Evolutionary conservation across 37 sponge, comb jelly and placozoan species (phyloP).

Genomic region (Ephydatia muelleri): DNA sequence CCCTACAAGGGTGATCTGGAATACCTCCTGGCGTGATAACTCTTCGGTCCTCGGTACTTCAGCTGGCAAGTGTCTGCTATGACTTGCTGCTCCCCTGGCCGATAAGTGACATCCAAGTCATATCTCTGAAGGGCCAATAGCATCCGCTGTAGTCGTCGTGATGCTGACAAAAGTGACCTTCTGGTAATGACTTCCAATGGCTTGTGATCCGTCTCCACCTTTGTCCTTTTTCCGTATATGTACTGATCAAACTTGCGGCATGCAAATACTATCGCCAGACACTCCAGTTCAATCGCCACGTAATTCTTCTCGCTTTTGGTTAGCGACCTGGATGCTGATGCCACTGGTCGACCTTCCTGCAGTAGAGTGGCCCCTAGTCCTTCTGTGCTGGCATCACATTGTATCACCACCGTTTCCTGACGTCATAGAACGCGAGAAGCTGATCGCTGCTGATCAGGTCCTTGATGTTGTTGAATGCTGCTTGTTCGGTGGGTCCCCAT

Average conservation of each 20-base stretch:
- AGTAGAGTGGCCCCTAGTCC: no score
- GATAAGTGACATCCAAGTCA: constrained; percentile 6
- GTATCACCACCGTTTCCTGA: constrained; percentile 14
- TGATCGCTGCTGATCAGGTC: not conserved
- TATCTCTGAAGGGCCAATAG: constrained; percentile 34
- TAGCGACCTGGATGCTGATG: constrained; percentile 30
- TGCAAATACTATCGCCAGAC: no score
- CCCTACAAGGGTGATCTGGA: no score
- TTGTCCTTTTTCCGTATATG: constrained; percentile 36
- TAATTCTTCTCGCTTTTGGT: constrained; percentile 4
- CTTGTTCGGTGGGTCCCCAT: no score
- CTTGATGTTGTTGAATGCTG: no score
- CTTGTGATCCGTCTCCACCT: no score
- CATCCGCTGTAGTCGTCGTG: constrained; percentile 35
- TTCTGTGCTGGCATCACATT: no score
- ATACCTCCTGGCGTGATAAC: no score
- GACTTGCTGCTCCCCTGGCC: constrained; percentile 7
- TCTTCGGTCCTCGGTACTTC: no score
- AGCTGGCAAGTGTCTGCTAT: constrained; percentile 11
- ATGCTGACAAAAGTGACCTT: constrained; percentile 10
- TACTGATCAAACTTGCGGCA: constrained; percentile 25
- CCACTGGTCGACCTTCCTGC: constrained; percentile 22
- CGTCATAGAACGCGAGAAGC: constrained; percentile 7
- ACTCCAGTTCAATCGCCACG: no score
- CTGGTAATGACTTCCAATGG: constrained; percentile 18